A percentile compares a stretch with the other conserved stretches of the same genome.
Conservation (phyloP, 1,140 invertebrate genomes). For the Hyposmocoma kahamanoa region DNA sequence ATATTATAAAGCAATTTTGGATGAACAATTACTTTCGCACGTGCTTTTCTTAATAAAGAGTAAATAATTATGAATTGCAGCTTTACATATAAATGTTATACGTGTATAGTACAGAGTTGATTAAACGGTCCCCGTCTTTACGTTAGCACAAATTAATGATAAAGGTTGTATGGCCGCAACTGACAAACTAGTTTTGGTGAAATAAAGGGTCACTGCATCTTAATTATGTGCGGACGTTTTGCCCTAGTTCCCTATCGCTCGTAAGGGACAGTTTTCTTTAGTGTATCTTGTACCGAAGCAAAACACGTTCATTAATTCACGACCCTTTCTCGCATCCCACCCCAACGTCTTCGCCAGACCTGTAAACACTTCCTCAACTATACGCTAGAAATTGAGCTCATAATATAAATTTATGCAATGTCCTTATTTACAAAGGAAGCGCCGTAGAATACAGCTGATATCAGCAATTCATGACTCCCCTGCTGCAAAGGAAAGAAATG, state of each 20-base stretch:
- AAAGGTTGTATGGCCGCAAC: background rate
- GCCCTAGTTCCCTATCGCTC: background rate
- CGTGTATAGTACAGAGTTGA: background rate
- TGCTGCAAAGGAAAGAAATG: constrained; percentile 16
- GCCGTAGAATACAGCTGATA: constrained; percentile 32
- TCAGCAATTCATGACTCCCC: constrained; percentile 40
- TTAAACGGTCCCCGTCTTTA: background rate
- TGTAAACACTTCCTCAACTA: constrained; percentile 19
- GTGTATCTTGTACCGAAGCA: constrained; percentile 15
- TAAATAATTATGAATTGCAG: too few species aligned
- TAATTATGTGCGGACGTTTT: constrained; percentile 3
- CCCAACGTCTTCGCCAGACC: constrained; percentile 5
- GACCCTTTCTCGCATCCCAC: constrained; percentile 8
- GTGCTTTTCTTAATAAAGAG: too few species aligned
- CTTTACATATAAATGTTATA: background rate
- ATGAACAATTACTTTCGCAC: constrained; percentile 7
- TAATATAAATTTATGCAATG: constrained; percentile 34
- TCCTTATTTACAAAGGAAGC: constrained; percentile 32
- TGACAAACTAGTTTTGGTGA: background rate
- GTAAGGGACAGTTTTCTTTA: constrained; percentile 11
- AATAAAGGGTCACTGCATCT: background rate
- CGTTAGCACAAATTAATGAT: background rate
- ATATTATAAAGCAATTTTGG: constrained; percentile 12
- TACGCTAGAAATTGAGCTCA: constrained; percentile 8
- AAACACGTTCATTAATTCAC: constrained; percentile 19